A percentile compares a stretch with the other conserved stretches of the same genome.
Evolutionary conservation across 2,113 vertebrate species (phyloP).

Genomic region (Tachycineta bicolor): DNA sequence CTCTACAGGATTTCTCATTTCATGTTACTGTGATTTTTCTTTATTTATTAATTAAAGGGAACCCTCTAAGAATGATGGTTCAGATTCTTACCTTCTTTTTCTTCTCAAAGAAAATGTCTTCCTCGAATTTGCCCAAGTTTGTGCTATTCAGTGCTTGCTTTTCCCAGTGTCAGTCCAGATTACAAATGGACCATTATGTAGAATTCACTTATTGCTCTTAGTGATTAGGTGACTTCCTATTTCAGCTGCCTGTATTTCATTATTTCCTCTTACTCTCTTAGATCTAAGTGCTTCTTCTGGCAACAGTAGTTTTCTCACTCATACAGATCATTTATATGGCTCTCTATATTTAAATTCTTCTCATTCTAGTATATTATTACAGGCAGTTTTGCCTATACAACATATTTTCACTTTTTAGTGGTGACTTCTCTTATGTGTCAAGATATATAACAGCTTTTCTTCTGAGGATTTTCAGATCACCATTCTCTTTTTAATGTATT

Average conservation of each 20-base stretch:
- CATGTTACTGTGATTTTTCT: background rate
- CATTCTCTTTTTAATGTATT: background rate
- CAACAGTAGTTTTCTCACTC: background rate
- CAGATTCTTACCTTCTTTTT: background rate
- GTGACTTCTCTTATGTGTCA: background rate
- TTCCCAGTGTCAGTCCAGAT: background rate
- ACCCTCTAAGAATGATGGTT: background rate
- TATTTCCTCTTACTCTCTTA: constrained; percentile 7
- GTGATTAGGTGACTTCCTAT: background rate
- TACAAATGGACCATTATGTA: background rate
- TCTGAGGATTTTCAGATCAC: background rate
- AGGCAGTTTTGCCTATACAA: background rate
- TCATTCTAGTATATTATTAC: background rate
- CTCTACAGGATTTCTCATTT: background rate
- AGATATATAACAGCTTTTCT: background rate
- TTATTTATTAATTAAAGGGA: background rate
- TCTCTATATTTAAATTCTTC: background rate
- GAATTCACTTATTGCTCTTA: background rate
- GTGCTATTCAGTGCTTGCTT: background rate
- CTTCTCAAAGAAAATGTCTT: background rate
- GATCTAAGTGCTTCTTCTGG: background rate
- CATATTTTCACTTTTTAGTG: background rate
- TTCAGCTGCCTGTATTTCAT: background rate
- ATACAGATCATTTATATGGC: background rate
- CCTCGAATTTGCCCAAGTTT: background rate